Percentiles rank a stretch among this genome's conserved stretches.
Evolutionary conservation across 2,113 vertebrate species (phyloP).

Genomic region (Ranitomeya variabilis): DNA sequence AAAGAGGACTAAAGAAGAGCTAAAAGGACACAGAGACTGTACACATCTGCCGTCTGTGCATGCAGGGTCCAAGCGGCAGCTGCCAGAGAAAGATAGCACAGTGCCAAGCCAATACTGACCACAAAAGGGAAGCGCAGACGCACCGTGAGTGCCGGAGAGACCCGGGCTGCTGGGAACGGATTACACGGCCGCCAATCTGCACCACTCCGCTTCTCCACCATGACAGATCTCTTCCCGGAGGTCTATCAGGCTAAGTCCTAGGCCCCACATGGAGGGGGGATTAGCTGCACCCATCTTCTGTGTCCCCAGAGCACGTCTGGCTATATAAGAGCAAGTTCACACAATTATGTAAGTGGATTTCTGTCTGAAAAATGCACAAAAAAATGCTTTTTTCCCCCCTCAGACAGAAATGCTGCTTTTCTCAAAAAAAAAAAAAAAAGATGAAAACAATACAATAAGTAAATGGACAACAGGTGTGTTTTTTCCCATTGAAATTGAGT

Average conservation of each 20-base stretch:
- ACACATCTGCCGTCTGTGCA: background rate
- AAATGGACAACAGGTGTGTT: too few species aligned
- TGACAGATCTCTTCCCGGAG: background rate
- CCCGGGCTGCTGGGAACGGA: background rate
- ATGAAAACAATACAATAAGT: too few species aligned
- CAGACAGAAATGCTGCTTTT: too few species aligned
- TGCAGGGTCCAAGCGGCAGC: background rate
- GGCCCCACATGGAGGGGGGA: background rate
- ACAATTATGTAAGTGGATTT: too few species aligned
- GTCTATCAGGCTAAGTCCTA: background rate
- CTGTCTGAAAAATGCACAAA: too few species aligned
- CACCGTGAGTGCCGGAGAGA: background rate
- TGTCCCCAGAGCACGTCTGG: background rate
- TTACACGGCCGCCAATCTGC: background rate
- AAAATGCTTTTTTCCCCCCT: too few species aligned
- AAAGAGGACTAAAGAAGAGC: background rate
- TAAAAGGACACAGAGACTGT: background rate
- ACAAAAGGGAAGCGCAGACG: slow-evolving; percentile 14
- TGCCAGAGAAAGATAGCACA: background rate
- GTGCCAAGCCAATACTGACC: background rate
- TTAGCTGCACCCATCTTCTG: background rate
- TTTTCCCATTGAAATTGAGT: too few species aligned
- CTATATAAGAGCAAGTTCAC: background rate
- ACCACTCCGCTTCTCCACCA: background rate
- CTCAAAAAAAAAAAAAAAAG: too few species aligned